These are phyloP conservation scores for Chionodraco myersi DNA, from an alignment of 2,113 vertebrate species.

Conservation along the genomic window DNA sequence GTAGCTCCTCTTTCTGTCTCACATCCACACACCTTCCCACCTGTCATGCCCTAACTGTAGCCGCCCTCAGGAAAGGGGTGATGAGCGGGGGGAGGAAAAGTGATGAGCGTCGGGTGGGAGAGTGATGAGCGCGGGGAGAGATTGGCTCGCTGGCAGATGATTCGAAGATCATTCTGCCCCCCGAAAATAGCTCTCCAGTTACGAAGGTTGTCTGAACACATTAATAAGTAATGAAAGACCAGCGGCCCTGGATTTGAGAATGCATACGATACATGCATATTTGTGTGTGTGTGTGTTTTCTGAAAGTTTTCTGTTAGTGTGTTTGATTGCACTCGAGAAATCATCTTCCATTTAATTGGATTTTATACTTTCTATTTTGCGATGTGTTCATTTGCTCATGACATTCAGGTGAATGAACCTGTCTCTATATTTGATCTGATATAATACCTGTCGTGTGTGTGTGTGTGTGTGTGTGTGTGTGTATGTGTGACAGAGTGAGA, in stretches of 20 bases:
- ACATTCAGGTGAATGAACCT: constrained; percentile 37
- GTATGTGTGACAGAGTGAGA: background rate
- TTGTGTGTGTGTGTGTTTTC: constrained; percentile 17
- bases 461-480: background rate
- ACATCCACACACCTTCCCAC: background rate
- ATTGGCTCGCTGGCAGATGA: constrained; percentile 70
- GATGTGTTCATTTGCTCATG: constrained; percentile 33
- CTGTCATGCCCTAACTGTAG: constrained; percentile 22
- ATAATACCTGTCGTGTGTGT: constrained; percentile 1
- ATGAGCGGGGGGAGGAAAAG: constrained; percentile 48
- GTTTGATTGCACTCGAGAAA: background rate
- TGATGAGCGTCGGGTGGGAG: constrained; percentile 54
- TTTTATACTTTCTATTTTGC: background rate
- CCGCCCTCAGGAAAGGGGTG: constrained; percentile 45
- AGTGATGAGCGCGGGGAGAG: constrained; percentile 64
- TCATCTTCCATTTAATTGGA: constrained; percentile 17
- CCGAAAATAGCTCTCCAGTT: constrained; percentile 68
- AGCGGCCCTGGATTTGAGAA: constrained; percentile 17
- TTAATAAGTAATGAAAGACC: constrained; percentile 70
- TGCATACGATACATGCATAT: background rate
- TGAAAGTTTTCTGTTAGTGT: background rate
- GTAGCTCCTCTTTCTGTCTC: constrained; percentile 1
- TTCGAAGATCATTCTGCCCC: constrained; percentile 62
- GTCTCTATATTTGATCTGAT: constrained; percentile 31
- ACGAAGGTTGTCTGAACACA: constrained; percentile 63